Base-by-base conservation (phyloP, 2,113 vertebrate species). In the Megatriorchis doriae region DNA sequence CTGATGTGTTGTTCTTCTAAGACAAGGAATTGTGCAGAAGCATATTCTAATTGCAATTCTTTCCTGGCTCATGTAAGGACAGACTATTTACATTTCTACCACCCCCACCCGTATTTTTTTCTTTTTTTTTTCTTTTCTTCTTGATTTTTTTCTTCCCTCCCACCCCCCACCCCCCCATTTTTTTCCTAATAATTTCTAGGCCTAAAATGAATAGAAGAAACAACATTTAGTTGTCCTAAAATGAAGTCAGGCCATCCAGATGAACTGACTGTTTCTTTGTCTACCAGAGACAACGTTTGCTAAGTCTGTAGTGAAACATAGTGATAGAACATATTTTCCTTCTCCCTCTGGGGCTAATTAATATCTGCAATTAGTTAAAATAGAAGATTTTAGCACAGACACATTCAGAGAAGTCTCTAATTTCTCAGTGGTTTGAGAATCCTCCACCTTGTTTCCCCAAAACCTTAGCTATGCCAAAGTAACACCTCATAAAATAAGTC, bases 401-500 rank as follows among this genome's bases (percentile, higher is more conserved):
- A 40, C 71, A 48, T 75, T 81, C 61, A 38, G 38, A 65, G 16
- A 68, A 16, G 18, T 75, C 86, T 86, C 31, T 47, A 31, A 71
- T 95, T 84, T 93, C 86, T 90, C n/a, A 38, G 19, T 84, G 38
- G 21, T 65, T 63, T 56, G n/a, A 78, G 42, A 75, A 79, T 81
- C 45, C 14, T 71, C 25, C n/a, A 56, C 36, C 31, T 27, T 32
- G 2, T 81, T 86, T 83, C 26, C 13, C 14, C 13, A 71, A 94
- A 94, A 72, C 36, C 29, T 90, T 70, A 58, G 29, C 58, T 88
- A 31, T 40, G 11, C 21, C 38, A 68, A 88, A 86, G 77, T 73
- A 61, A 4, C 3, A 19, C 55, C 26, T 88, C n/a, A 19, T 75
- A 47, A 88, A 83, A n/a, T 18, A 70, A 90, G 48, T 15, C 7